These are phyloP conservation scores for Variabilichromis moorii DNA, from an alignment of 2,113 vertebrate genomes.

Conservation along the genomic window DNA sequence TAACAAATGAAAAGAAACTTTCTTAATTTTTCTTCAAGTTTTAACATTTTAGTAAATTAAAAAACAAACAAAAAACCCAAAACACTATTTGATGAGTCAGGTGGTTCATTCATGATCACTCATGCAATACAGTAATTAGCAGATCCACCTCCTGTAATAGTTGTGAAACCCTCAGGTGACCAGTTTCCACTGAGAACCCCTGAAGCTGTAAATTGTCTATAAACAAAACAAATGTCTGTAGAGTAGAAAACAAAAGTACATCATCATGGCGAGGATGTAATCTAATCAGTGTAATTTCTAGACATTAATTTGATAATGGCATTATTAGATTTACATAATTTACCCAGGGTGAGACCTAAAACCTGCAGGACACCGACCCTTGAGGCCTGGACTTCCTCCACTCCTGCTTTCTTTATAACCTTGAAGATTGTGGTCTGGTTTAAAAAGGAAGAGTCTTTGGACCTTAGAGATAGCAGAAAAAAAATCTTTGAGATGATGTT, in stretches of 20 bases:
- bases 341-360: neutral
- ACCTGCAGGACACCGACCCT: rapidly evolving
- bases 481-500: neutral
- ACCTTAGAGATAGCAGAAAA: neutral
- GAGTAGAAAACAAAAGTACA: neutral
- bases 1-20: neutral
- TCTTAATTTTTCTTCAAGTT: neutral
- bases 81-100: neutral
- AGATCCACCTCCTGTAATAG: neutral
- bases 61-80: neutral
- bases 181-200: neutral
- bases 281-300: neutral
- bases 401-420: neutral
- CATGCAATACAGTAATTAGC: neutral
- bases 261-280: neutral
- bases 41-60: rapidly evolving
- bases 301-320: neutral
- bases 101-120: neutral
- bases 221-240: neutral
- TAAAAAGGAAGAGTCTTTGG: neutral
- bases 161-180: neutral
- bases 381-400: neutral
- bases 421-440: neutral
- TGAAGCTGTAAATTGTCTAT: neutral
- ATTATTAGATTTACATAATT: neutral